Percentiles rank a stretch among this genome's conserved stretches.
Evolutionary conservation across 2,888 invertebrate genomes (phyloP).

Genomic region (Mylabris sibirica): DNA sequence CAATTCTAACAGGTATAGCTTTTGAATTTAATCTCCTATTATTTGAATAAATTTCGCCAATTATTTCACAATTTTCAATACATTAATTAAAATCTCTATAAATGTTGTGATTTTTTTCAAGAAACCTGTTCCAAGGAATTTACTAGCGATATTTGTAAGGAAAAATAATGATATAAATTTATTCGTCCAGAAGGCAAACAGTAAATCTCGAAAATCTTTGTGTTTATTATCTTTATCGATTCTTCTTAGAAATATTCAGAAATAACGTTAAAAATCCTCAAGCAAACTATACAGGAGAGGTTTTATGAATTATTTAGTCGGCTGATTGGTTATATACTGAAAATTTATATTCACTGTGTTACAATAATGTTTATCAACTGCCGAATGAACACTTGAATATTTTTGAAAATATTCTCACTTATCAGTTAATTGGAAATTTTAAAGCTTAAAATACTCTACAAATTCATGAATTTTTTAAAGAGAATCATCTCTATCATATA

Average conservation of each 20-base stretch:
- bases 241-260: background rate
- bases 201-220: background rate
- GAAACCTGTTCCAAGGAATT: background rate
- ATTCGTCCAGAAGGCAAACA: background rate
- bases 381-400: background rate
- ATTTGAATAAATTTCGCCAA: background rate
- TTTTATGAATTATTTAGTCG: background rate
- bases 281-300: background rate
- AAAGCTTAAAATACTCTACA: background rate
- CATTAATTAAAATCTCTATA: background rate
- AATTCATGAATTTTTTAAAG: background rate
- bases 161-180: slow-evolving; percentile 2
- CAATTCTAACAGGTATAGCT: background rate
- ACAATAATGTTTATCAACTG: background rate
- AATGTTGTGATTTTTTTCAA: background rate
- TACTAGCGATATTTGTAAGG: background rate
- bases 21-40: background rate
- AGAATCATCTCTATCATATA: no score
- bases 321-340: background rate
- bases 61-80: background rate
- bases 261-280: background rate
- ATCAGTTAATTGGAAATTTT: slow-evolving; percentile 2
- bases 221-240: background rate
- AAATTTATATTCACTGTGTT: background rate
- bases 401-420: background rate